phyloP scores from a whole-genome alignment of 1,140 invertebrate species.

The Cotesia vestalis region DNA sequence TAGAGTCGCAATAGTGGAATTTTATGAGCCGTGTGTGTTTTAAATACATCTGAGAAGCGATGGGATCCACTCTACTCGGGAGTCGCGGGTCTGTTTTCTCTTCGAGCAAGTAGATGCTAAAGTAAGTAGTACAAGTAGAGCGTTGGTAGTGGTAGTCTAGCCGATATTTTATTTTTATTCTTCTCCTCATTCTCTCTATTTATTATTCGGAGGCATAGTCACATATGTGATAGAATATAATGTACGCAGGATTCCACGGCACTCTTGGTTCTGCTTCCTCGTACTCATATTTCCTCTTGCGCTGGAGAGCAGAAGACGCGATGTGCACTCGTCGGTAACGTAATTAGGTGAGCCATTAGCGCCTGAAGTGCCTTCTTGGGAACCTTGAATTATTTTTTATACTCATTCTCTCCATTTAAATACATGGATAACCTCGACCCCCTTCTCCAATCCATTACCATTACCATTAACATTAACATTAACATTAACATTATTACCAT shows the following conservation, averaged over 20 bases:
- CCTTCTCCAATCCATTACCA: constrained; percentile 12
- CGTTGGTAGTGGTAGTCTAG: no score
- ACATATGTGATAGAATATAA: constrained; percentile 14
- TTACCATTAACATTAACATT: background rate
- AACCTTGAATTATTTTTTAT: constrained; percentile 38
- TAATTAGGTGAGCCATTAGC: constrained; percentile 43
- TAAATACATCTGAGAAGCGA: background rate
- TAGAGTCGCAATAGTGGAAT: constrained; percentile 4
- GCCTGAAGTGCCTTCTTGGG: constrained; percentile 37
- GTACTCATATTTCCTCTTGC: background rate
- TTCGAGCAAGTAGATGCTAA: background rate
- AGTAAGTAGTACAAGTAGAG: no score
- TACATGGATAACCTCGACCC: constrained; percentile 23
- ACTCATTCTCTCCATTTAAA: constrained; percentile 29
- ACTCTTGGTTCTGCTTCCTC: background rate
- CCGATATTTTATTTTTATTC: background rate
- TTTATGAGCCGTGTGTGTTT: constrained; percentile 33
- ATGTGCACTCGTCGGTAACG: constrained; percentile 31
- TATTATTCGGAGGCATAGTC: background rate
- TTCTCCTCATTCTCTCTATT: background rate
- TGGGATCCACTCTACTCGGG: background rate
- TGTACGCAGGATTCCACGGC: constrained; percentile 14
- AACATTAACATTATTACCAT: constrained; percentile 1
- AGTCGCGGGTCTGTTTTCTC: background rate
- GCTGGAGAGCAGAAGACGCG: background rate